A percentile compares a stretch with the other conserved stretches of the same genome.
Evolutionary conservation across 1,140 invertebrate species (phyloP).

Genomic region (Drosophila guanche): DNA sequence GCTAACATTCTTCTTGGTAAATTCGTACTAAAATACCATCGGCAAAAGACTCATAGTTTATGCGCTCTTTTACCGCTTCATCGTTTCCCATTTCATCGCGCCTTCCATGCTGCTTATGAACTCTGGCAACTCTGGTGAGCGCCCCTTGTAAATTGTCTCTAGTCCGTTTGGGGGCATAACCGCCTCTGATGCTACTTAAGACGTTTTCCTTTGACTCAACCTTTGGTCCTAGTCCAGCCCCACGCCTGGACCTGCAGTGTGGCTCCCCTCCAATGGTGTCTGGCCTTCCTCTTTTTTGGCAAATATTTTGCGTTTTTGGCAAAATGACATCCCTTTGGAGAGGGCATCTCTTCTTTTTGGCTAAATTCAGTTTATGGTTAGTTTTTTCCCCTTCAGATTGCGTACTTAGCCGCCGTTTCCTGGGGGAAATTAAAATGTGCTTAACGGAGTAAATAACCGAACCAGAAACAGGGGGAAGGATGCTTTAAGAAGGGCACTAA

Average conservation of each 20-base stretch:
- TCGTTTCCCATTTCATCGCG: conserved; percentile 69
- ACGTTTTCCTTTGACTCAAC: conserved; percentile 58
- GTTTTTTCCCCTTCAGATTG: conserved; percentile 41
- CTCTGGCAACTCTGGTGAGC: conserved; percentile 36
- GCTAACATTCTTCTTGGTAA: no score
- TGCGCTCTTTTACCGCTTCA: conserved; percentile 1
- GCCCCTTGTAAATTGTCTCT: conserved; percentile 70
- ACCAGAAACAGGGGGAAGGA: no score
- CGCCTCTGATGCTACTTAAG: conserved; percentile 54
- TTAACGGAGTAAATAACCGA: conserved; percentile 47
- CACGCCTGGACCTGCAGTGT: background rate
- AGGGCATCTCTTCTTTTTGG: conserved; percentile 43
- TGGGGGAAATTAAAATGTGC: conserved; percentile 76
- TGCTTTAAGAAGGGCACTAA: no score
- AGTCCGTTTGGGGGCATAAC: conserved; percentile 50
- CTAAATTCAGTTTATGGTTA: conserved; percentile 65
- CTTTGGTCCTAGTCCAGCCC: background rate
- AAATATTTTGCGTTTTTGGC: conserved; percentile 69
- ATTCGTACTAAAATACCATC: no score
- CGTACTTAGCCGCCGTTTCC: conserved; percentile 57
- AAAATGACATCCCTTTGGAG: conserved; percentile 71
- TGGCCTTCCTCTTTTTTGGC: conserved; percentile 31
- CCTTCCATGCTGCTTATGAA: conserved; percentile 65
- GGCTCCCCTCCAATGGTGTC: conserved; percentile 1
- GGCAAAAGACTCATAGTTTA: no score